phyloP scores from a whole-genome alignment of 2,113 vertebrate genomes.

The Hystrix cristata region DNA sequence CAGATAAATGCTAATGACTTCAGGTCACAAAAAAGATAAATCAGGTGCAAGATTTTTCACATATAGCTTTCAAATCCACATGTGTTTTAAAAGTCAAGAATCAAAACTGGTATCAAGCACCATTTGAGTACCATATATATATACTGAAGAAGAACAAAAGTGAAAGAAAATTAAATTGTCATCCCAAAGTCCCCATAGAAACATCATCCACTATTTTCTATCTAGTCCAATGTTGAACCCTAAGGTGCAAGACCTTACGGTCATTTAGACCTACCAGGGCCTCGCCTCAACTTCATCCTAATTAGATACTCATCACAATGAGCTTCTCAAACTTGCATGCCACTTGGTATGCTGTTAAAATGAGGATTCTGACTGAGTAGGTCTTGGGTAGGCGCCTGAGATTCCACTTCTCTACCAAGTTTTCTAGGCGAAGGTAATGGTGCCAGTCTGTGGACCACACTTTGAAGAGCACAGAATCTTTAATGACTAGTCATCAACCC shows the following conservation, averaged over 20 bases:
- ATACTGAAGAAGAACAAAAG: not conserved
- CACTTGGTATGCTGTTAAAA: not conserved
- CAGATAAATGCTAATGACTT: not conserved
- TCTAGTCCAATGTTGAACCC: not conserved
- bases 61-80: conserved; percentile 23
- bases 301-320: not conserved
- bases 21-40: conserved; percentile 46
- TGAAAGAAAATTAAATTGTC: conserved; percentile 9
- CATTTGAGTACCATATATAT: not conserved
- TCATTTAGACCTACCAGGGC: not conserved
- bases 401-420: not conserved
- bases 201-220: not conserved
- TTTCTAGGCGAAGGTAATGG: not conserved
- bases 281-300: not conserved
- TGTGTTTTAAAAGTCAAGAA: not conserved
- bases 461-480: conserved; percentile 15
- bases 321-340: not conserved
- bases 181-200: not conserved
- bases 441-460: not conserved
- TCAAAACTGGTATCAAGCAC: not conserved
- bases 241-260: not conserved
- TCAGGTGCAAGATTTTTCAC: not conserved
- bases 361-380: not conserved
- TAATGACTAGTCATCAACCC: not conserved
- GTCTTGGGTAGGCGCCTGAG: not conserved